Percentiles rank a stretch among this genome's conserved stretches.
Conservation (phyloP, 2,113 vertebrate genomes). For the Muscicapa adusta region DNA sequence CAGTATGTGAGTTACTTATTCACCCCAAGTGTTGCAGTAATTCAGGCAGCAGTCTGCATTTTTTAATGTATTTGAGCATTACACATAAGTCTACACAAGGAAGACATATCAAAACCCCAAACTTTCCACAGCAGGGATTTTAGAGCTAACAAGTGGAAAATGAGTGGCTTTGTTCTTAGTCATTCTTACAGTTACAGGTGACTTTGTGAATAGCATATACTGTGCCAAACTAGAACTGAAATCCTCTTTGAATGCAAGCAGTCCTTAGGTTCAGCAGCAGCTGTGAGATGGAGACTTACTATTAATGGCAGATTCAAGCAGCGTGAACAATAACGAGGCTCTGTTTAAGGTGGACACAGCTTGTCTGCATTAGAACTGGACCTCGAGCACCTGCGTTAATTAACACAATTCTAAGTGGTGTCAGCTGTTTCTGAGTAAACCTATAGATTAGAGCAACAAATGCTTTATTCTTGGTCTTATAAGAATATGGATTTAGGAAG, state of each 20-base stretch:
- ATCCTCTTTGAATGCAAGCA: not conserved
- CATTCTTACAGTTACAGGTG: not conserved
- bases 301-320: not conserved
- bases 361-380: not conserved
- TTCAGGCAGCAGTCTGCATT: not conserved
- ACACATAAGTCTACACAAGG: not conserved
- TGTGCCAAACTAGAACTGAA: not conserved
- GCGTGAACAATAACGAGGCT: not conserved
- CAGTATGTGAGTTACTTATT: not conserved
- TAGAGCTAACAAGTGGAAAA: not conserved
- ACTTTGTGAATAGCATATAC: not conserved
- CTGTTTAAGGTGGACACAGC: not conserved
- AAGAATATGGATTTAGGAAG: not conserved
- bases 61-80: not conserved
- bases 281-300: not conserved
- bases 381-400: not conserved
- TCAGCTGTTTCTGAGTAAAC: slow-evolving; percentile 12
- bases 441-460: not conserved
- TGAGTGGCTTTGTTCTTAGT: not conserved
- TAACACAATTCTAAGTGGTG: not conserved
- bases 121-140: not conserved
- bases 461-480: not conserved
- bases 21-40: not conserved
- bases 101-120: not conserved
- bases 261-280: not conserved